Percentiles rank a stretch among this genome's conserved stretches.
Evolutionary conservation across 2,113 vertebrate species (phyloP).

Genomic region (Empidonax alnorum): DNA sequence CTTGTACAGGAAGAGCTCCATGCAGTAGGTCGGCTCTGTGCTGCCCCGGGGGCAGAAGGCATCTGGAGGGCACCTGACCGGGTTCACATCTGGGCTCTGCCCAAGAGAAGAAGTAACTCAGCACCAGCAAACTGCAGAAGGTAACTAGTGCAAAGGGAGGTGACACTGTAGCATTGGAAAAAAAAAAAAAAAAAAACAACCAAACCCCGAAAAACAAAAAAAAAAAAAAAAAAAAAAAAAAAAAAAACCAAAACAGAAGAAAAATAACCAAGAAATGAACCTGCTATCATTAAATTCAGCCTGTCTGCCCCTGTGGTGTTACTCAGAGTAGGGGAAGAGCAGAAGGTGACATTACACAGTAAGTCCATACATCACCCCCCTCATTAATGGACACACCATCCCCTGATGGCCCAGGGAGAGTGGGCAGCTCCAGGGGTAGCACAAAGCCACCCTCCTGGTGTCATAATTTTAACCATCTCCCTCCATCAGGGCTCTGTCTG

Average conservation of each 20-base stretch:
- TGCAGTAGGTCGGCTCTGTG: constrained; percentile 81
- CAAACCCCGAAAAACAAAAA: neutral
- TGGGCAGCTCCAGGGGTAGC: neutral
- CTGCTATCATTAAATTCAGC: neutral
- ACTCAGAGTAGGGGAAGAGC: neutral
- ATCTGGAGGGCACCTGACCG: constrained; percentile 81
- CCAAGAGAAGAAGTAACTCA: neutral
- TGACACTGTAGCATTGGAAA: neutral
- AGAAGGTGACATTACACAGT: neutral
- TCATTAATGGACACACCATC: neutral
- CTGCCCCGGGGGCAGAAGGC: constrained; percentile 88
- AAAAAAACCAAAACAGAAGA: no score
- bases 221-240: no score
- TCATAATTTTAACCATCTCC: neutral
- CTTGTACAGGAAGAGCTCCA: constrained; percentile 87
- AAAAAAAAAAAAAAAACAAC: no score
- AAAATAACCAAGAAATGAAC: neutral
- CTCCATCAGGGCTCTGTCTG: neutral
- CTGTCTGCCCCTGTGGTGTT: neutral
- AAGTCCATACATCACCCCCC: neutral
- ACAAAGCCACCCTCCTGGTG: neutral
- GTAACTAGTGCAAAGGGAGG: neutral
- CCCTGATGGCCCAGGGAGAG: neutral
- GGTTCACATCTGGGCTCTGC: constrained; percentile 86
- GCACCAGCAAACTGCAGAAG: neutral